A percentile compares a stretch with the other conserved stretches of the same genome.
These are phyloP conservation scores for Sialia sialis DNA, from an alignment of 2,113 vertebrate species.

Conservation along the genomic window DNA sequence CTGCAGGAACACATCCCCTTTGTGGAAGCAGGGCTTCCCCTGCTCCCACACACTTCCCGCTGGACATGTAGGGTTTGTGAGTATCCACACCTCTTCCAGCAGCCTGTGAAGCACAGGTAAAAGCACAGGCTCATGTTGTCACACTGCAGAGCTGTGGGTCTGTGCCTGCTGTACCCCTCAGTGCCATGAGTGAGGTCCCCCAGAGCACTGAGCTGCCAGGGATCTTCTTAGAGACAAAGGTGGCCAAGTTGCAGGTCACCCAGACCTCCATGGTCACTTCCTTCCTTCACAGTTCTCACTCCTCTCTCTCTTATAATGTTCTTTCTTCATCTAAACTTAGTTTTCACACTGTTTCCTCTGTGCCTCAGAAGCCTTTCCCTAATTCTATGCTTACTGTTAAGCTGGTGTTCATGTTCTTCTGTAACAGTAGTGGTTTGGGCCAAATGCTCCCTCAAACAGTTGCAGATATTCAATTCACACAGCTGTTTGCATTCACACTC, in stretches of 20 bases:
- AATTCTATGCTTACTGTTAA: not conserved
- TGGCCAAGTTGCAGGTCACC: not conserved
- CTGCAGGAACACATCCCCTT: not conserved
- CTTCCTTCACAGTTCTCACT: not conserved
- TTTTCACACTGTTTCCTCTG: not conserved
- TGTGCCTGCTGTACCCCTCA: no score
- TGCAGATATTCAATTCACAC: no score
- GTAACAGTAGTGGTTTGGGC: not conserved
- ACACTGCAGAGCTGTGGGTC: not conserved
- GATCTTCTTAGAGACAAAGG: not conserved
- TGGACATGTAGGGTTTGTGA: rapidly evolving
- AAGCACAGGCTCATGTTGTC: rapidly evolving
- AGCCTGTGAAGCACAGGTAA: not conserved
- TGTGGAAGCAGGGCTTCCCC: not conserved
- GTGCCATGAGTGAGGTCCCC: not conserved
- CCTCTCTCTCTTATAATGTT: not conserved
- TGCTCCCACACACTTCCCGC: rapidly evolving
- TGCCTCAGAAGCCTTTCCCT: not conserved
- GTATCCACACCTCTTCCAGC: not conserved
- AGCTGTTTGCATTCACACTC: no score
- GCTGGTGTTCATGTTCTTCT: not conserved
- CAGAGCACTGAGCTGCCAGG: not conserved
- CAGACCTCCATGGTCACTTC: rapidly evolving
- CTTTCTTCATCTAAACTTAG: not conserved
- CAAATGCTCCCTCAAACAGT: no score